phyloP scores from a whole-genome alignment of 1,140 invertebrate genomes.

The Hydropsyche tenuis region DNA sequence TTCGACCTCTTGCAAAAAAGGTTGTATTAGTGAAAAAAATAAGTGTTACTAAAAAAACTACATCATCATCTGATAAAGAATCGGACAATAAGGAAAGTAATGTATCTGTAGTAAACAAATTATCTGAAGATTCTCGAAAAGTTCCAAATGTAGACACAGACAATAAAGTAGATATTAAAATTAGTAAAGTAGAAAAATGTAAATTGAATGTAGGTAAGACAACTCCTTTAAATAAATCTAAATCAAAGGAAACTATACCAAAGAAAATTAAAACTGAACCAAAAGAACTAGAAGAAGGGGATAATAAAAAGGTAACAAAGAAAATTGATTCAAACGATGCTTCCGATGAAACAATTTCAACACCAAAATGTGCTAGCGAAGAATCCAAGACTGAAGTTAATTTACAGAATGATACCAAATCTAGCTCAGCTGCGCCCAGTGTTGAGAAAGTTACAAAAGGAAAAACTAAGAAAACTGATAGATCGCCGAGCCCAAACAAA shows the following conservation, averaged over 20 bases:
- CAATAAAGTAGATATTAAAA: slow-evolving; percentile 31
- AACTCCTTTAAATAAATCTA: slow-evolving; percentile 10
- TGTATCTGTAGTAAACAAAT: neutral
- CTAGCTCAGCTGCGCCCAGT: neutral
- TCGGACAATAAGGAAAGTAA: neutral
- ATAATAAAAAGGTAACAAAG: slow-evolving; percentile 7
- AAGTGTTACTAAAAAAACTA: slow-evolving; percentile 1
- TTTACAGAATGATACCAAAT: slow-evolving; percentile 3
- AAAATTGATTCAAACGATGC: neutral
- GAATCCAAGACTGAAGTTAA: slow-evolving; percentile 23
- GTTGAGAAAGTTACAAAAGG: slow-evolving; percentile 7
- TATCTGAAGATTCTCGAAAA: slow-evolving; percentile 5
- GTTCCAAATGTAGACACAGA: neutral
- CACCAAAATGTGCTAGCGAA: neutral
- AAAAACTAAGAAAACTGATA: slow-evolving; percentile 18
- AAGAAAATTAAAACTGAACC: slow-evolving; percentile 37
- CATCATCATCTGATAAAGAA: neutral
- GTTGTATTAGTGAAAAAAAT: slow-evolving; percentile 14
- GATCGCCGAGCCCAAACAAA: slow-evolving; percentile 21
- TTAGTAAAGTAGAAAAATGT: slow-evolving; percentile 30
- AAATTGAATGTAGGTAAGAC: slow-evolving; percentile 12
- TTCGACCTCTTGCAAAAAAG: neutral
- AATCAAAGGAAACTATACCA: slow-evolving; percentile 30
- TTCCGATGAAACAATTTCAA: neutral
- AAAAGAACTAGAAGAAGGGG: slow-evolving; percentile 20